Evolutionary conservation across 1,140 invertebrate genomes (phyloP).

Genomic region (Drosophila bocqueti): DNA sequence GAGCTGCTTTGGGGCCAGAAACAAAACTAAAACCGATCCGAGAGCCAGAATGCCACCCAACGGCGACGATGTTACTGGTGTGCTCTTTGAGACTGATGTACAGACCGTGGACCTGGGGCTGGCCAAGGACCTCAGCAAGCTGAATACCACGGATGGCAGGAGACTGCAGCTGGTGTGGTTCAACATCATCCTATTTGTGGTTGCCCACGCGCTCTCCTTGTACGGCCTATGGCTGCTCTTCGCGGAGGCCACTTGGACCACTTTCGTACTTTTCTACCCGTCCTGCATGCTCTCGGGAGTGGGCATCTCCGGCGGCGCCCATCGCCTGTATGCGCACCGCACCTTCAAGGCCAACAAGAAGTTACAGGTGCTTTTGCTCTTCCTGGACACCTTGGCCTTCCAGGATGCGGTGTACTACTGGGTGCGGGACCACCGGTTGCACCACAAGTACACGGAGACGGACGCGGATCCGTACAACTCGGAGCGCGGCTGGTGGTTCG

Average conservation of each 20-base stretch:
- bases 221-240: constrained; percentile 93
- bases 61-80: neutral
- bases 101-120: neutral
- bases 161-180: constrained; percentile 93
- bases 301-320: constrained; percentile 96
- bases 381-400: constrained; percentile 94
- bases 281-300: constrained; percentile 87
- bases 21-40: neutral
- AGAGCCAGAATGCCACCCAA: constrained; percentile 1
- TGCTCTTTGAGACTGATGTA: neutral
- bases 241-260: constrained; percentile 91
- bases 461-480: constrained; percentile 96
- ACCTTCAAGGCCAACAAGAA: constrained; percentile 97
- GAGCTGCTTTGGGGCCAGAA: neutral
- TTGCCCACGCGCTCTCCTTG: constrained; percentile 92
- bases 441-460: constrained; percentile 98
- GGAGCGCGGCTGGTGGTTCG: constrained; percentile 96
- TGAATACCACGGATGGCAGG: constrained; percentile 24
- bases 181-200: constrained; percentile 93
- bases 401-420: constrained; percentile 97
- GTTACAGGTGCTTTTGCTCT: constrained; percentile 91
- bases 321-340: constrained; percentile 96
- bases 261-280: constrained; percentile 75
- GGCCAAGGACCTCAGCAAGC: neutral
- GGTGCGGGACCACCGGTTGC: constrained; percentile 96